Evolutionary conservation across 2,113 vertebrate genomes (phyloP).

Genomic region (Cepphus grylle): DNA sequence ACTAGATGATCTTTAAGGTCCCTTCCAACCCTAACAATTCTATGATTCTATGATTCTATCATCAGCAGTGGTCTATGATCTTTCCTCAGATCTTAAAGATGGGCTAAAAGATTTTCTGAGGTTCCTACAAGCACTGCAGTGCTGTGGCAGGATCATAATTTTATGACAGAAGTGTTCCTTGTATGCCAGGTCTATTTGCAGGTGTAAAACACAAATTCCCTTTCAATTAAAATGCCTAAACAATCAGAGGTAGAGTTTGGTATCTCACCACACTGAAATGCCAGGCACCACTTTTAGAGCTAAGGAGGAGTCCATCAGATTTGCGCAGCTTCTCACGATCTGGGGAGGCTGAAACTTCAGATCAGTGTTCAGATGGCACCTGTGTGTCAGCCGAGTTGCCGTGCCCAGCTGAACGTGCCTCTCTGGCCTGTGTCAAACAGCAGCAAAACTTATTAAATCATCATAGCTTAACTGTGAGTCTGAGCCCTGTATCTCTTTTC

Average conservation of each 20-base stretch:
- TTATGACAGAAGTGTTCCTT: neutral
- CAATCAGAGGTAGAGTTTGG: neutral
- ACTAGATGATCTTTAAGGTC: too few relatives aligned
- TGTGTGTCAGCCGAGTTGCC: neutral
- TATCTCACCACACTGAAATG: neutral
- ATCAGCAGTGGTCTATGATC: neutral
- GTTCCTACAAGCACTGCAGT: neutral
- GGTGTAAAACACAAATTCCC: neutral
- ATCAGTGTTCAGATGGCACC: rapidly evolving
- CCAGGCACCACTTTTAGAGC: neutral
- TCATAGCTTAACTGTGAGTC: neutral
- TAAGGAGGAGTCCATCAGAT: neutral
- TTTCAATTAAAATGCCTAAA: neutral
- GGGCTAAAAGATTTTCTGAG: neutral
- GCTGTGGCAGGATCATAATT: neutral
- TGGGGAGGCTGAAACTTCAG: neutral
- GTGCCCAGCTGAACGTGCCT: rapidly evolving
- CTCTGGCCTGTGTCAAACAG: neutral
- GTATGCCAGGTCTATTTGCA: neutral
- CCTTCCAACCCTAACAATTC: too few relatives aligned
- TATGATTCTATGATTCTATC: too few relatives aligned
- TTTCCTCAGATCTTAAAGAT: neutral
- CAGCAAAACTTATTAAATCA: neutral
- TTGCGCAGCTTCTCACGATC: neutral
- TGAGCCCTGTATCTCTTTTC: neutral